Percentiles rank a stretch among this genome's conserved stretches.
phyloP scores from a whole-genome alignment of 1,140 invertebrate species.

The Megathymus violae region DNA sequence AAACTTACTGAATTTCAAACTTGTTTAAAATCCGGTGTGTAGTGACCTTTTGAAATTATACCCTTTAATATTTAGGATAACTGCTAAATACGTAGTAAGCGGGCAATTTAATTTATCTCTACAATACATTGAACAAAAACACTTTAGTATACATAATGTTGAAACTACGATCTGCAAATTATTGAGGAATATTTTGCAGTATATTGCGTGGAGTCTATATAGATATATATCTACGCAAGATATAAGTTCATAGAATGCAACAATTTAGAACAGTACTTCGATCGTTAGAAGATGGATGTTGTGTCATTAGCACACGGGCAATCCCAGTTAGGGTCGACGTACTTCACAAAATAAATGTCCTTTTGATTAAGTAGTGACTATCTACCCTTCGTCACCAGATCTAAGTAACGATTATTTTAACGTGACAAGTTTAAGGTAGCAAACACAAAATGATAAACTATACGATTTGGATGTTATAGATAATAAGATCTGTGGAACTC shows the following conservation, averaged over 20 bases:
- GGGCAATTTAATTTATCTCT: constrained; percentile 20
- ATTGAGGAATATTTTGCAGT: not conserved
- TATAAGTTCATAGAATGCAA: constrained; percentile 15
- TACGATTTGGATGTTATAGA: too few species aligned
- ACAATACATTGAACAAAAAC: constrained; percentile 18
- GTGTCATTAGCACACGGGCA: constrained; percentile 36
- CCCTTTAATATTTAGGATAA: constrained; percentile 2
- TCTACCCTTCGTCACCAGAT: constrained; percentile 27
- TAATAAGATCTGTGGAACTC: too few species aligned
- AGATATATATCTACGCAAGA: not conserved
- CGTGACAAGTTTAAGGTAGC: not conserved
- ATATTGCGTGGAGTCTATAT: constrained; percentile 4
- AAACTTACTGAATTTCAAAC: too few species aligned
- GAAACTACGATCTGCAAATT: not conserved
- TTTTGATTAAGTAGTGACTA: constrained; percentile 42
- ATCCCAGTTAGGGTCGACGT: constrained; percentile 32
- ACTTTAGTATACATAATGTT: constrained; percentile 2
- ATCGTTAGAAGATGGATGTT: constrained; percentile 17
- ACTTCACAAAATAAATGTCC: constrained; percentile 41
- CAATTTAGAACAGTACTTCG: constrained; percentile 8
- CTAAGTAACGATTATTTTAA: constrained; percentile 25
- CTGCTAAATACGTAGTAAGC: constrained; percentile 22
- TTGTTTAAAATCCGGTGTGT: not conserved
- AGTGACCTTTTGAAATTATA: constrained; percentile 8
- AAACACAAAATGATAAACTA: not conserved